Conservation (phyloP, 2,888 invertebrate genomes). For the Ormyrus nitidulus region DNA sequence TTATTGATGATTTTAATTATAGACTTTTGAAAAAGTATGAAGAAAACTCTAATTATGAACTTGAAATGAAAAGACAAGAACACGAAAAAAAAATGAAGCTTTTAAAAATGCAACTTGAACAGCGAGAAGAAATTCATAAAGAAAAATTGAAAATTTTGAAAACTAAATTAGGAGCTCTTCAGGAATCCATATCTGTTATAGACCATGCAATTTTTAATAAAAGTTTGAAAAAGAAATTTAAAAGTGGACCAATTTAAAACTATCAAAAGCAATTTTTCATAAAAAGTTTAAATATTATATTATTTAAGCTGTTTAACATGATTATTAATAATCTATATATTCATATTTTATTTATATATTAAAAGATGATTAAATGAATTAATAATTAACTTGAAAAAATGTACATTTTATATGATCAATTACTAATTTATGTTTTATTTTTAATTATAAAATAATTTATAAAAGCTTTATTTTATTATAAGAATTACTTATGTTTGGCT, state of each 20-base stretch:
- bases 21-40: constrained; percentile 5
- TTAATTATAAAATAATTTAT: too few species aligned
- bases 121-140: constrained; percentile 43
- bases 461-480: too few species aligned
- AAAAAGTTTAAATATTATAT: neutral
- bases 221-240: constrained; percentile 46
- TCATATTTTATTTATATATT: neutral
- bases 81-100: constrained; percentile 47
- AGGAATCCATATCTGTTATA: constrained; percentile 39
- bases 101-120: constrained; percentile 33
- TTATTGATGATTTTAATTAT: constrained; percentile 23
- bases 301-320: too few species aligned
- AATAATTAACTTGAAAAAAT: constrained; percentile 1
- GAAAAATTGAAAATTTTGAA: constrained; percentile 54
- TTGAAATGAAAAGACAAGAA: constrained; percentile 49
- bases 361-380: neutral
- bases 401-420: neutral
- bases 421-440: too few species aligned
- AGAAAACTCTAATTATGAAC: constrained; percentile 27
- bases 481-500: too few species aligned
- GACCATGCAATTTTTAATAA: constrained; percentile 46
- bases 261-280: neutral
- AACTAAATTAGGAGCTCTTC: constrained; percentile 7
- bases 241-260: constrained; percentile 50
- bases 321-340: neutral